A percentile compares a stretch with the other conserved stretches of the same genome.
Conservation (phyloP, 2,797 vertebrate genomes). For the Propithecus perrieri region DNA sequence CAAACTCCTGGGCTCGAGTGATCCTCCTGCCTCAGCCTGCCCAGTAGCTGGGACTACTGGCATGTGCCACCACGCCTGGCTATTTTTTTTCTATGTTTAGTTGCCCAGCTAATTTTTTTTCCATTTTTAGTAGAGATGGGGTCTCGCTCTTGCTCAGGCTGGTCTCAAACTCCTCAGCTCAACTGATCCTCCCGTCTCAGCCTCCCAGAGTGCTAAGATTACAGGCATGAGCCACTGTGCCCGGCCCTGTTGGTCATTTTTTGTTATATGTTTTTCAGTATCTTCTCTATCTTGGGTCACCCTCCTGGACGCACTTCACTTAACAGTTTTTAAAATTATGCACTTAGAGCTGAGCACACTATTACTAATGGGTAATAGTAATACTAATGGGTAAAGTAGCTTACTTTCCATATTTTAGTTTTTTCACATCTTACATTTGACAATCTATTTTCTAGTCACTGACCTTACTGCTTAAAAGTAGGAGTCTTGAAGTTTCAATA, state of each 20-base stretch:
- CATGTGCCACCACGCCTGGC: no score
- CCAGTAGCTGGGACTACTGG: no score
- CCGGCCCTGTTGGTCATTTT: background rate
- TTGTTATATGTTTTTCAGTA: background rate
- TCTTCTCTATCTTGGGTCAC: slow-evolving; percentile 15
- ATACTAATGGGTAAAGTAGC: background rate
- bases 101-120: no score
- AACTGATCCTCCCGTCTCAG: no score
- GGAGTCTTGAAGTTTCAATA: slow-evolving; percentile 29
- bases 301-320: background rate
- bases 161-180: no score
- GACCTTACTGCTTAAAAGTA: slow-evolving; percentile 25
- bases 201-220: no score
- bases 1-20: no score
- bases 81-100: no score
- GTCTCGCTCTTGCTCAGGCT: no score
- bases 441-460: background rate
- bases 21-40: no score
- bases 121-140: no score
- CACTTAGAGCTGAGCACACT: background rate
- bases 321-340: slow-evolving; percentile 36
- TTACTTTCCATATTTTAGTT: slow-evolving; percentile 54
- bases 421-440: background rate
- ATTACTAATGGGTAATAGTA: slow-evolving; percentile 36
- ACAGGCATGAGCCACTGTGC: no score